Evolutionary conservation across 2,888 invertebrate species (phyloP), one percentile per base, ranked within the genome.

Genomic region (Mylabris sibirica): DNA sequence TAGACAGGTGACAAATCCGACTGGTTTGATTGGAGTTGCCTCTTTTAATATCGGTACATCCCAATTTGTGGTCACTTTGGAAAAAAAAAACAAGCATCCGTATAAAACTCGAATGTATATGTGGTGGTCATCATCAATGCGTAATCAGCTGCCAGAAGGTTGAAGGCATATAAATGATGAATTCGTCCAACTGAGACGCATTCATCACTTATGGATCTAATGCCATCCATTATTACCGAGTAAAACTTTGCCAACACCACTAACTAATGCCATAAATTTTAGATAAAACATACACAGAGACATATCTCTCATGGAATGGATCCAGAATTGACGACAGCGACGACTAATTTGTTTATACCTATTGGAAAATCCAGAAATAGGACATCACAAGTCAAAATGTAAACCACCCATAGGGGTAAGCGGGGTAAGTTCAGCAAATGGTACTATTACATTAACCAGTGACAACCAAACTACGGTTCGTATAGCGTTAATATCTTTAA

Each of bases 1-100:
- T 78, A 77, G 81, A 82, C 83, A 84, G 84, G 84, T 84, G 84
- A 84, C 83, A 83, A 82, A 81, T 83, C 83, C 80, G 79, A 76
- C 76, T 76, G 68, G 75, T 77, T 74, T 77, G 79, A 84, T 84
- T 84, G 84, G 84, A 53, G 70, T 76, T 30, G 78, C 73, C 71
- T 76, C 75, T 70, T 74, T 76, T 78, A 81, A 80, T 81, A 79
- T 75, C 77, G 77, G 78, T 71, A 74, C 77, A 67, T 78, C 78
- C 79, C 78, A 78, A 79, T 77, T 78, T 80, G 79, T 80, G 79
- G 82, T 80, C 80, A 80, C 80, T 78, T 77, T 75, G 75, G 71
- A 75, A 68, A 66, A 38, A 38, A 38, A 75, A 68, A 66, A 38
- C 4, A 38, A 12, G 3, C 30, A 8, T 41, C 71, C 38, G 65